Base-by-base conservation (phyloP, 2,888 invertebrate species). In the Quadroppia sp. region DNA sequence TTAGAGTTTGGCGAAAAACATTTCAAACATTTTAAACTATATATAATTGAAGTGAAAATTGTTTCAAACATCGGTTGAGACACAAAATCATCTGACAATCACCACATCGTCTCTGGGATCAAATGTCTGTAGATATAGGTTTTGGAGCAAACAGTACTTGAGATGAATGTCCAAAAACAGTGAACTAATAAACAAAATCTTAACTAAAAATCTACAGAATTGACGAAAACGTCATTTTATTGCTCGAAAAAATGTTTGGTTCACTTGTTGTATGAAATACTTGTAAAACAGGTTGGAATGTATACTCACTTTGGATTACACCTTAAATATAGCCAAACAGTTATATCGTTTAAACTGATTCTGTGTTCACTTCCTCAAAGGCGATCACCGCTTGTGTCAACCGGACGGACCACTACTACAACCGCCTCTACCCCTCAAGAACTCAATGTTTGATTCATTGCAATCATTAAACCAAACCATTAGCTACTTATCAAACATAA, bases 251-350 rank as follows among this genome's bases (percentile, higher is more conserved):
- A 64, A 64, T 36, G 32, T 32, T 59, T 36, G 32, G n/a, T 4
- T 64, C 6, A 59, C 28, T 59, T 28, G 59, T 64, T 15, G 45
- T 45, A 13, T 45, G 45, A 2, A 64, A 64, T 36, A 64, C 61
- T 64, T 9, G 61, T 64, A 28, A 36, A 64, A 64, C 61, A 64
- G 61, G 61, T 64, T 64, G 61, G 36, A 64, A 64, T 64, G 61
- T 64, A 36, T 64, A 20, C 32, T 64, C 36, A 64, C n/a, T 20
- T 36, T 9, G 9, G 61, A 61, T 30, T 20, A 36, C 36, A 64
- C 61, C 61, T 36, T 7, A 36, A 36, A 64, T 64, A 53, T 53
- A 32, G n/a, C n/a, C 61, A 64, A 64, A 64, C 61, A 64, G 61
- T 64, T 64, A 64, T 64, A 36, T 59, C 4, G 2, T 4, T 28